A percentile compares a stretch with the other conserved stretches of the same genome.
Evolutionary conservation across 2,113 vertebrate genomes (phyloP).

Genomic region (Rousettus leschenaultii): DNA sequence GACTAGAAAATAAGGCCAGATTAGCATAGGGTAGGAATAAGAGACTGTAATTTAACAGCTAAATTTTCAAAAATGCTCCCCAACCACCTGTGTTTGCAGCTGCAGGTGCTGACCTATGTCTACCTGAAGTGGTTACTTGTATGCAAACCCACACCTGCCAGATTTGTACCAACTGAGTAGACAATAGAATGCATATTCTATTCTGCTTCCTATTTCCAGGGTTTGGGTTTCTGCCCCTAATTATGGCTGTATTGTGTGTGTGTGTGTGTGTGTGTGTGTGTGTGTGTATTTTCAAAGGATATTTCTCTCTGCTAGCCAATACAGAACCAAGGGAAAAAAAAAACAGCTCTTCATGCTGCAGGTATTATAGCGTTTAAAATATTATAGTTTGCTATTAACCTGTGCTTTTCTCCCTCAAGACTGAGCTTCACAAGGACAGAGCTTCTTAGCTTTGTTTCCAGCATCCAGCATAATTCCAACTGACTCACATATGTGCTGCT

Average conservation of each 20-base stretch:
- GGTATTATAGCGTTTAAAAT: neutral
- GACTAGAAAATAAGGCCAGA: conserved; percentile 7
- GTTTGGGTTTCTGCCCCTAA: neutral
- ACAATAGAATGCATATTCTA: neutral
- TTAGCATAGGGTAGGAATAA: neutral
- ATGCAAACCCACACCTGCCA: conserved; percentile 49
- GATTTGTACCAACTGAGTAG: neutral
- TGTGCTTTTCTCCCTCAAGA: neutral
- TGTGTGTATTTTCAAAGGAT: neutral
- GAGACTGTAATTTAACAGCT: conserved; percentile 57
- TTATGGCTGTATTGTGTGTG: neutral
- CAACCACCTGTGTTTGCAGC: conserved; percentile 45
- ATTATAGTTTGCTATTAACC: neutral
- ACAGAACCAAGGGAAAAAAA: neutral
- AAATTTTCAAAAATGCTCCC: conserved; percentile 50
- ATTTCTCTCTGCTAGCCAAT: neutral
- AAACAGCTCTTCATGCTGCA: neutral
- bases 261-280: neutral
- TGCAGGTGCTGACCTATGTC: conserved; percentile 29
- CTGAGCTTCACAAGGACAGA: neutral
- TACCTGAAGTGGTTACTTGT: conserved; percentile 30
- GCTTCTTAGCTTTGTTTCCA: neutral
- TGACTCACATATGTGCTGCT: neutral
- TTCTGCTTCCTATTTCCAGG: neutral
- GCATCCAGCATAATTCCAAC: neutral